These are phyloP conservation scores for Himalopsyche kuldschensis DNA, from an alignment of 2,888 invertebrate genomes.

Conservation along the genomic window DNA sequence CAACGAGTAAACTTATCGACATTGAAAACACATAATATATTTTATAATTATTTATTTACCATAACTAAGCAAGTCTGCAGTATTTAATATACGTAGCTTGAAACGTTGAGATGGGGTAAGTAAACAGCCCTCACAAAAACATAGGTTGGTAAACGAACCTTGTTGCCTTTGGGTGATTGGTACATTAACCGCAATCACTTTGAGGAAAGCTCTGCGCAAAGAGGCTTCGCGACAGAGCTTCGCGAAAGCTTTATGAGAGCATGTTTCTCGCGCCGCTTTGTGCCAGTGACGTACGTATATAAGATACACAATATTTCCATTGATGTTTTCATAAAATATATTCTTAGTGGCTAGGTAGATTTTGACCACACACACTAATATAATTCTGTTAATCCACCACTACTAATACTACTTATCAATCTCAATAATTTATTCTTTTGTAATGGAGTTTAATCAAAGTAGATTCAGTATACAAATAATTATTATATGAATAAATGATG, in stretches of 20 bases:
- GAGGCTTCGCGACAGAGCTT: neutral
- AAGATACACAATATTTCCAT: neutral
- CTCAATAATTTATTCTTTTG: too few species aligned
- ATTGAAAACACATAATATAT: too few species aligned
- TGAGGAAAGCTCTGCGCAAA: conserved; percentile 14
- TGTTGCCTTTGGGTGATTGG: conserved; percentile 6
- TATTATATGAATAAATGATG: too few species aligned
- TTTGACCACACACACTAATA: too few species aligned
- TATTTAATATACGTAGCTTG: too few species aligned
- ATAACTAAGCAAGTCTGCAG: neutral
- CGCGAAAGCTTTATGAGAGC: neutral
- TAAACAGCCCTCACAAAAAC: neutral
- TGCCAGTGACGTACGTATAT: neutral
- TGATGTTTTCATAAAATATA: neutral
- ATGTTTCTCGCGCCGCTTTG: neutral
- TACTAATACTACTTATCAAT: too few species aligned
- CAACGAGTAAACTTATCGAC: too few species aligned
- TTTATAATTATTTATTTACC: too few species aligned
- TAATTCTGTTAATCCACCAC: too few species aligned
- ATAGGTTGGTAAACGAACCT: neutral
- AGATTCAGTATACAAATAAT: too few species aligned
- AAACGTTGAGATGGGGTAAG: too few species aligned
- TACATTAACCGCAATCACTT: conserved; percentile 15
- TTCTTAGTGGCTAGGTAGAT: neutral
- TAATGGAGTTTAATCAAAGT: too few species aligned